Base-by-base conservation (phyloP, 2,113 vertebrate genomes). In the Gobiocypris rarus region DNA sequence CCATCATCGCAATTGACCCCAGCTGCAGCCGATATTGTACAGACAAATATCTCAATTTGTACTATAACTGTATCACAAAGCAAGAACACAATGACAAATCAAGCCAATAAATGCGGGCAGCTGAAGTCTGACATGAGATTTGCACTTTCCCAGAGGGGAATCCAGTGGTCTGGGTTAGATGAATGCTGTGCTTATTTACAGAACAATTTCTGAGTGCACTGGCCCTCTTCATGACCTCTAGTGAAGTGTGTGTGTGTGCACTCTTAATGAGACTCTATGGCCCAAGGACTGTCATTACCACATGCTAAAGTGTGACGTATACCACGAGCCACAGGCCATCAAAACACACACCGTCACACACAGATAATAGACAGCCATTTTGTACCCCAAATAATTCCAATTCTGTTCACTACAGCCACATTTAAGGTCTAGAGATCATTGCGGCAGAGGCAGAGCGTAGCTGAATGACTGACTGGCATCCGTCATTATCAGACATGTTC, bases 381-480 rank as follows among this genome's bases (percentile, higher is more conserved):
- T 67, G 10, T 34, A 41, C 79, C 28, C 28, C 59, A n/a, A 65
- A n/a, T 69, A 41, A 59, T 52, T 79, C 43, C 61, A 84, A 38
- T 77, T 43, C 41, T 75, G 59, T 34, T 52, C 19, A 56, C 83
- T 70, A 50, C 69, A n/a, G 81, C 45, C 48, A 9, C 65, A 82
- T 82, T 86, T 83, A 26, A 81, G 81, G 70, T 84, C 77, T 75
- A 73, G 70, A 81, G 78, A 76, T 82, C 84, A 83, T 81, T 83
- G 59, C 43, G 67, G 85, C 70, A 83, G 75, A 81, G 73, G 38
- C 76, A 73, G 58, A 59, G 50, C 61, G 26, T 10, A 24, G 38
- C 84, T 73, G 82, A 81, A 50, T 31, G 80, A 38, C 75, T 86
- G 87, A 88, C 75, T 81, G 87, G 67, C 81, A 75, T 81, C 61